Evolutionary conservation across 2,113 vertebrate species (phyloP), one percentile per base, ranked within the genome.

Genomic region (Mormoops blainvillei): DNA sequence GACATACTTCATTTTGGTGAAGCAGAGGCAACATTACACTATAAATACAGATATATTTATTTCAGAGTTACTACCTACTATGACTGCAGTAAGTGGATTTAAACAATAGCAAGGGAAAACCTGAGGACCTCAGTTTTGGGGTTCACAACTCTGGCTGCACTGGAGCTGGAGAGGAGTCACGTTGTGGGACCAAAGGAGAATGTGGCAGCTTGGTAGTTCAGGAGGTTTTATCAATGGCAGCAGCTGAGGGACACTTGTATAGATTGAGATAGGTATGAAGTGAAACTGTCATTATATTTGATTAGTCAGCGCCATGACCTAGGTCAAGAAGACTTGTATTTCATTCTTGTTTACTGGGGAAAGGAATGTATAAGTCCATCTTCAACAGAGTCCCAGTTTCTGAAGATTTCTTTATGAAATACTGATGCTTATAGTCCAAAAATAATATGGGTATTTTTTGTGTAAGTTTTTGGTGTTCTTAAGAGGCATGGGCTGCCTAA

Each of bases 381-480:
- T 43, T 95, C 41, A 92, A 67, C 16, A 48, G 38, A 74, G 19
- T 90, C 26, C 54, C 22, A 41, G 26, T 63, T 78, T 92, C 63
- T 94, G n/a, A 87, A 87, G 54, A 76, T 87, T 93, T 94, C 50
- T 63, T 41, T 43, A 54, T 91, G 28, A 93, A 54, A 94, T 70
- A 61, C 33, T 84, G 50, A 38, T 70, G 5, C 7, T 91, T 86
- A 31, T 54, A 8, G 3, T 52, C 28, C 54, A 68, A 70, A 94
- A 93, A 61, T 91, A 67, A 45, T 70, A 4, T 2, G 50, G 0
- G 15, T 76, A 73, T n/a, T 76, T 70, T 76, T 82, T 33, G 88
- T 70, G 13, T 86, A 38, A 89, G 7, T 20, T 94, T 92, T 86
- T n/a, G 13, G 43, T 94, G 6, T 77, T 94, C n/a, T 80, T 94